Base-by-base conservation (phyloP, 2,113 vertebrate species). In the Archilochus colubris region DNA sequence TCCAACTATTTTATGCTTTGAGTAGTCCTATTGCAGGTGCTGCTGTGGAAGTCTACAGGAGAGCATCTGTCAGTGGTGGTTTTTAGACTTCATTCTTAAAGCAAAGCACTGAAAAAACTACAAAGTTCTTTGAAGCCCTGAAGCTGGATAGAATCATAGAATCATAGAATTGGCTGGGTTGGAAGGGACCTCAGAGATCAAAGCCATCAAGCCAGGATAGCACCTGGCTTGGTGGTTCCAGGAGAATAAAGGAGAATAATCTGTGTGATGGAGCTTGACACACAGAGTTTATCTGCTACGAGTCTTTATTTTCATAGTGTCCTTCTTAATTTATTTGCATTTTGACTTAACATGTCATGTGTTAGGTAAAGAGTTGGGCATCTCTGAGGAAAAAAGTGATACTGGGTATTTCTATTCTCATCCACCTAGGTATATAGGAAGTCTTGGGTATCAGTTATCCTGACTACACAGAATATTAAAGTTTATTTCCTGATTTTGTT, bases 41-140 rank as follows among this genome's bases (percentile, higher is more conserved):
- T 86, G 30, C 50, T 73, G 0, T 17, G 73, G 27, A 54, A 63
- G 20, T 57, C 40, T 53, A 54, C 7, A 28, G 61, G 33, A 69
- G 14, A 54, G 40, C 8, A 14, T 30, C 30, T 0, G 0, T 68
- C 24, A 30, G 23, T n/a, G 46, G 12, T 69, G 20, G 0, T 6
- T 68, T 27, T 63, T 36, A 11, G 23, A 23, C 33, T 73, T 75
- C 30, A 51, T 0, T 70, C 67, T 55, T 75, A 33, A 43, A 74
- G 28, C 25, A 54, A 86, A 72, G 30, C 48, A 51, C 38, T 7
- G 4, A 11, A 73, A 66, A 69, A 76, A 44, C 22, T 8, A 9
- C 27, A 10, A 31, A 7, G 3, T 55, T 83, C 66, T 62, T 76
- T 54, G 25, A 61, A 70, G 69, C 14, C 5, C 7, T 4, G 15